Evolutionary conservation across 2,113 vertebrate genomes (phyloP), one percentile per base, ranked within the genome.

Genomic region (Callaeas wilsoni): DNA sequence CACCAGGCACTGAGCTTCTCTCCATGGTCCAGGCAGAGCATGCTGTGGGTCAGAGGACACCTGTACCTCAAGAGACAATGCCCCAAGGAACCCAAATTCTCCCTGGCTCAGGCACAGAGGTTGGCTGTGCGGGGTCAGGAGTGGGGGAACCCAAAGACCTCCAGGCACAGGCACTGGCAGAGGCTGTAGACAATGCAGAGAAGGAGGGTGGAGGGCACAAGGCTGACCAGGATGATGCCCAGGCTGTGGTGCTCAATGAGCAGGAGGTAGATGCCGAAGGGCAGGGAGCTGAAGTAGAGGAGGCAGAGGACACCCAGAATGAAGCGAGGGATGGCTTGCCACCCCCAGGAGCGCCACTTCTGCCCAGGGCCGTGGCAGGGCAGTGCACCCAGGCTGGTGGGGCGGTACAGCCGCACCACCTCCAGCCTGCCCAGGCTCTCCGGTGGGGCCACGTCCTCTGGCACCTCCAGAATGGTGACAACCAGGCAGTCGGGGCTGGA

Each of bases 231-330:
- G 44, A 98, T 96, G 56, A 99, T 98, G 46, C 99, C 99, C 88
- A 98, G 95, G 84, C 97, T 97, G 89, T 98, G 98, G 91, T 98
- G 98, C 92, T 98, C 98, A 19, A 98, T 98, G 98, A 99, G 99
- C 93, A 99, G 98, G 84, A 99, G 98, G 97, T 99, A 99, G 91
- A 99, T 98, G 84, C 99, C 99, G 2, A 99, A 97, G 25, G 99
- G 99, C 94, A 99, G 96, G 5, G 99, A 99, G 97, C 98, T 98
- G 97, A 99, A 98, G 97, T 98, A 99, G 47, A 99, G 97, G 96
- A 99, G 97, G 91, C 99, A 98, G 68, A 99, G 98, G 62, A 98
- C 95, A 1, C 98, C 98, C 90, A 99, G 97, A 46, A 99, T 95
- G 97, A 98, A 98, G 86, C 98, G 98, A 0, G 98, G 98, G 33